Evolutionary conservation across 2,113 vertebrate species (phyloP).

Genomic region (Cyanoliseus patagonus): DNA sequence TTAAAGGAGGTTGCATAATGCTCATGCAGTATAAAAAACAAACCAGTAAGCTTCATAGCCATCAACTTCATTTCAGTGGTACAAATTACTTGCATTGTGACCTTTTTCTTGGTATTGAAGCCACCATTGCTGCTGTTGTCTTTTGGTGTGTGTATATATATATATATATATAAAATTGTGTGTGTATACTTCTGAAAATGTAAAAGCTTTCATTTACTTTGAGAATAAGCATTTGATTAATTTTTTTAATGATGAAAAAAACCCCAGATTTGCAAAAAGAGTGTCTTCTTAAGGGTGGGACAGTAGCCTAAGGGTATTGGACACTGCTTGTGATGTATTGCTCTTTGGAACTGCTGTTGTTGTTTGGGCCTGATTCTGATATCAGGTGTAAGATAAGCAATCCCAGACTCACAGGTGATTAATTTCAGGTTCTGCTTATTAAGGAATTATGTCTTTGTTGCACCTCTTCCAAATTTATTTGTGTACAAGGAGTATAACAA

Average conservation of each 20-base stretch:
- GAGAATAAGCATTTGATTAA: not conserved
- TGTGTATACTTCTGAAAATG: slow-evolving; percentile 7
- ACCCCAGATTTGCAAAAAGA: not conserved
- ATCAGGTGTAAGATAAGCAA: not conserved
- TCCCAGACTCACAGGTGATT: not conserved
- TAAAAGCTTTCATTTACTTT: not conserved
- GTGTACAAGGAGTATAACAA: not conserved
- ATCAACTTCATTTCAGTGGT: slow-evolving; percentile 48
- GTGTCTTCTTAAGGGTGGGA: not conserved
- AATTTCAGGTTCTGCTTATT: not conserved
- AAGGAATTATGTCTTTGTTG: not conserved
- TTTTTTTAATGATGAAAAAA: not conserved
- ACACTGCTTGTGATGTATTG: not conserved
- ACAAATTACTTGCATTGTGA: slow-evolving; percentile 58
- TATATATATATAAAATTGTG: not conserved
- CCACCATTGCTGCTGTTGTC: not conserved
- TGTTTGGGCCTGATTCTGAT: not conserved
- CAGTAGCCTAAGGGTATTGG: not conserved
- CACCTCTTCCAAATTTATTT: not conserved
- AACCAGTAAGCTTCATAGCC: slow-evolving; percentile 32
- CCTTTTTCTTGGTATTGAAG: slow-evolving; percentile 4
- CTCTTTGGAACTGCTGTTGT: not conserved
- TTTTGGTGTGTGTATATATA: not conserved
- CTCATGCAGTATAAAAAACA: slow-evolving; percentile 20
- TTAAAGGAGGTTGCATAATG: slow-evolving; percentile 72